Conservation (phyloP, 2,888 invertebrate species). For the Cantharis nigra region DNA sequence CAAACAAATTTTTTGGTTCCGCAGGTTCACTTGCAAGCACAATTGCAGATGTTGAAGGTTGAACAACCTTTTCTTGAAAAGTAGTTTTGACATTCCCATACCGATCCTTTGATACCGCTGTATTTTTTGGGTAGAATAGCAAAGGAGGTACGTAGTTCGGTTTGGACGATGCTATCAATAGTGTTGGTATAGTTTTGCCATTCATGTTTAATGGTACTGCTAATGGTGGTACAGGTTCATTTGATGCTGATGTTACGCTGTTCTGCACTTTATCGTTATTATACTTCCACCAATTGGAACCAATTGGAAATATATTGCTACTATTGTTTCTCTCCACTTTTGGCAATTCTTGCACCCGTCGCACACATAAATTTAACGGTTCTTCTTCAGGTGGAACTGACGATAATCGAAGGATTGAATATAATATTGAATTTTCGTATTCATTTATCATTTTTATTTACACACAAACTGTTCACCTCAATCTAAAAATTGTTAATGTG, state of each 20-base stretch:
- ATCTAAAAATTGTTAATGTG: background rate
- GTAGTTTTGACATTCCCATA: too few relatives aligned
- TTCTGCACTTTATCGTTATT: background rate
- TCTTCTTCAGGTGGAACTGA: background rate
- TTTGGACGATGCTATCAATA: background rate
- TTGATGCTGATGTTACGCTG: too few relatives aligned
- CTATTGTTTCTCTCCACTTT: background rate
- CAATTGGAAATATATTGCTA: background rate
- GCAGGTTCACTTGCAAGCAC: background rate
- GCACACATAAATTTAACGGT: background rate
- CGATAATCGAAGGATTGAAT: background rate
- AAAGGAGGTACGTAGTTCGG: background rate
- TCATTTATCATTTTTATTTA: background rate
- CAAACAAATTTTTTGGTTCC: background rate
- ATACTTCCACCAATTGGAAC: too few relatives aligned
- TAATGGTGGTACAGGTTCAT: background rate
- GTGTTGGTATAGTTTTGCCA: background rate
- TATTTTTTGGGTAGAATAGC: background rate
- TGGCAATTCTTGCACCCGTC: background rate
- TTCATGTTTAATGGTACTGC: background rate
- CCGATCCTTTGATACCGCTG: too few relatives aligned
- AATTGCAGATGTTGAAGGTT: background rate
- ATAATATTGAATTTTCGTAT: background rate
- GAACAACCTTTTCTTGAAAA: too few relatives aligned
- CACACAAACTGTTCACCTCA: background rate